Base-by-base conservation (phyloP, 2,797 vertebrate genomes). In the Alca torda region DNA sequence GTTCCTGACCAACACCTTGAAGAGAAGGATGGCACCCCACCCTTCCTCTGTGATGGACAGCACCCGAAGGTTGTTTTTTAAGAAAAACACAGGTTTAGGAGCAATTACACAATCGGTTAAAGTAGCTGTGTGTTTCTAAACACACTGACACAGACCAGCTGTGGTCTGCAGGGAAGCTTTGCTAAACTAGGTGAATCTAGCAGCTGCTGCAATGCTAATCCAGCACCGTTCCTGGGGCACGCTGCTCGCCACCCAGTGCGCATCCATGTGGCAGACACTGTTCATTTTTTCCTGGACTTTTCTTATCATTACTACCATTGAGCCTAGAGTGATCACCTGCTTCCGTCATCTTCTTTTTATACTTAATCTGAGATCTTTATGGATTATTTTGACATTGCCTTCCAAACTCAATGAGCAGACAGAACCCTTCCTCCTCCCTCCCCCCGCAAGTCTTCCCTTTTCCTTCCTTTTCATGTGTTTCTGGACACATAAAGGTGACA, bases 121-220 rank as follows among this genome's bases (percentile, higher is more conserved):
- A 87, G 28, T 41, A 56, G n/a, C 54, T n/a, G 54, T 2, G 9
- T 46, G 8, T 70, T 88, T 90, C 81, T 69, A 50, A 78, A 70
- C 0, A 1, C 11, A 13, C 23, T 18, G 53, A 89, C 46, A 23
- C 46, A 57, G 50, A 41, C 50, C 83, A 84, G 85, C 65, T 90
- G 85, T 35, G 80, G 65, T 81, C 76, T 88, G 61, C 65, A 78
- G 69, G 46, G 77, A 83, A 75, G 91, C 82, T 87, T 87, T 88
- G 64, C 76, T 91, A 75, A 93, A 73, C 65, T 28, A 72, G 61
- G 69, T 78, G 85, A 94, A 57, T 3, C 35, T 2, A 43, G 61
- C 89, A 94, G 94, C 93, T 88, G 90, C 90, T 90, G 77, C 91
- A 60, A 3, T 9, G 18, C 56, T 95, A 91, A 95, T 80, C 84